Evolutionary conservation across 2,113 vertebrate genomes (phyloP), one percentile per base, ranked within the genome.

Genomic region (Erinaceus europaeus): DNA sequence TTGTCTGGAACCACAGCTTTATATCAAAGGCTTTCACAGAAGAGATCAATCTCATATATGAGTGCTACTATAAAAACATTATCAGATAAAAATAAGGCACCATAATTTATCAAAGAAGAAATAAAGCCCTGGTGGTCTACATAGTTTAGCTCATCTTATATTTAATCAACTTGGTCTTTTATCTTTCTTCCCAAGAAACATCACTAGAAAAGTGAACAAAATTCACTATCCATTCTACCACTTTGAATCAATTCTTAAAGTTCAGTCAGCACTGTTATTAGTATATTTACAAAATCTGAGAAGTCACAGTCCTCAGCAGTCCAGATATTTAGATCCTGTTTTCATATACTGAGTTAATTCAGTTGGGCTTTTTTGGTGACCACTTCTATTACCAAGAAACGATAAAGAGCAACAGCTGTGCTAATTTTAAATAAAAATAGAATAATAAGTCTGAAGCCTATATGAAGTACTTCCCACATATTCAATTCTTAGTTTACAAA

Each of bases 1-100:
- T 69, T 67, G 64, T 75, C 5, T 50, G 55, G 21, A 52, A 48
- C 14, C 27, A 42, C 27, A 62, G 34, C 10, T 1, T 89, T 29
- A 17, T 44, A 40, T 53, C 32, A 75, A 93, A 87, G 53, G 1
- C 25, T 83, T 77, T 87, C 25, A 84, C 5, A 59, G 1, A 74
- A 75, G 48, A 71, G 11, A 65, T 65, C 25, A 62, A 29, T 67
- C 50, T 91, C 44, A 61, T 48, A 40, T 25, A 25, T 83, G 21
- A 73, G 2, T 7, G 75, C 40, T 40, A 48, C 13, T 76, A 9
- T 65, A 82, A 71, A 68, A 75, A 50, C 2, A 80, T 52, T 40
- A 27, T 32, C 15, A 9, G 78, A 83, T 86, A 69, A 82, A 90
- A 87, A 86, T 61, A 76, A 89, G 38, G 14, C 36, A 36, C 25